A percentile compares a stretch with the other conserved stretches of the same genome.
Evolutionary conservation across 2,888 invertebrate species (phyloP).

Genomic region (Diadromus collaris): DNA sequence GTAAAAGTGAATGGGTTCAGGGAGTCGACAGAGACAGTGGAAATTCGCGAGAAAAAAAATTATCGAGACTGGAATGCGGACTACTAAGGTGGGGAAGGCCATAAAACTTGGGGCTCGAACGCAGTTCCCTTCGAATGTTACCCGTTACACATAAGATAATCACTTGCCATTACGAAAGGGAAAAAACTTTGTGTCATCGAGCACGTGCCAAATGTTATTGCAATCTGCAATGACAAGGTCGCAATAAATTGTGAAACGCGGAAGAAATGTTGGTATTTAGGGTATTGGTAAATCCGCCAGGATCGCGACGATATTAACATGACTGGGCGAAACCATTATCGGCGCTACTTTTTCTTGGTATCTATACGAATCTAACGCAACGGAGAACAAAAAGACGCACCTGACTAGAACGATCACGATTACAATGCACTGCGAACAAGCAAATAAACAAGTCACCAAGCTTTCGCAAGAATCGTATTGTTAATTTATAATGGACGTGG

Average conservation of each 20-base stretch:
- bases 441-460: not conserved
- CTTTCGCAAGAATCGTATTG: constrained; percentile 5
- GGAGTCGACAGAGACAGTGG: not conserved
- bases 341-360: constrained; percentile 2
- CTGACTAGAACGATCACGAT: constrained; percentile 20
- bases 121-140: constrained; percentile 14
- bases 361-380: not conserved
- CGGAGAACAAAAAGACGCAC: constrained; percentile 13
- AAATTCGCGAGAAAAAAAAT: constrained; percentile 12
- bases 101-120: constrained; percentile 24
- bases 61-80: constrained; percentile 15
- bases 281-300: not conserved
- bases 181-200: not conserved
- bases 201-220: constrained; percentile 19
- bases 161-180: constrained; percentile 14
- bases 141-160: not conserved
- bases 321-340: constrained; percentile 5
- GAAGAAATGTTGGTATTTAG: too few species aligned
- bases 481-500: not conserved
- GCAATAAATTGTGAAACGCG: not conserved
- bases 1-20: constrained; percentile 37
- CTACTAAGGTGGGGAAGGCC: not conserved
- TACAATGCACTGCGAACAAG: not conserved
- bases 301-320: constrained; percentile 10
- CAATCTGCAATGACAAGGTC: constrained; percentile 32